A percentile compares a stretch with the other conserved stretches of the same genome.
These are phyloP conservation scores for Centroberyx gerrardi DNA, from an alignment of 2,797 vertebrate genomes.

Conservation along the genomic window DNA sequence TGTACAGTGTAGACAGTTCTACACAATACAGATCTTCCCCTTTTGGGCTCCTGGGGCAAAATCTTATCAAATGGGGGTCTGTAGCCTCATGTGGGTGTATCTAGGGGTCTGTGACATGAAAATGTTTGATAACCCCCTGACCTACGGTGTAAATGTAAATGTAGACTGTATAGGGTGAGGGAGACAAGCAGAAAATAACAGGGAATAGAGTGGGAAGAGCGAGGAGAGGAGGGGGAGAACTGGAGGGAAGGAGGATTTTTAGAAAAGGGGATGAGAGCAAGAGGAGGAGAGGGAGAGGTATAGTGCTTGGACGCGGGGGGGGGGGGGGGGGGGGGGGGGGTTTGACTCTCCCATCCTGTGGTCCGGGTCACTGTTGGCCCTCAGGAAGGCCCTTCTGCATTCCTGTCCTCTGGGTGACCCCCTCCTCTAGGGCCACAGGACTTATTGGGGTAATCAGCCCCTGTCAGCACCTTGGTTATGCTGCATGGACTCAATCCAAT, in stretches of 20 bases:
- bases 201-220: background rate
- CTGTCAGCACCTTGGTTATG: slow-evolving; percentile 96
- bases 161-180: background rate
- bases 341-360: slow-evolving; percentile 23
- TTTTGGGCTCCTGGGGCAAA: too few relatives aligned
- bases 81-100: too few relatives aligned
- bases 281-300: slow-evolving; percentile 84
- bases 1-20: too few relatives aligned
- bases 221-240: background rate
- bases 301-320: too few relatives aligned
- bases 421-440: slow-evolving; percentile 86
- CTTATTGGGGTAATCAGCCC: slow-evolving; percentile 94
- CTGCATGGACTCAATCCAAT: slow-evolving; percentile 92
- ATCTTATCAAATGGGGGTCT: too few relatives aligned
- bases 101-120: too few relatives aligned
- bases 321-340: background rate
- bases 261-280: slow-evolving; percentile 67
- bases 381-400: slow-evolving; percentile 88
- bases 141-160: too few relatives aligned
- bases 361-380: slow-evolving; percentile 72
- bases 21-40: too few relatives aligned
- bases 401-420: slow-evolving; percentile 95
- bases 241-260: slow-evolving; percentile 22
- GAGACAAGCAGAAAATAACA: background rate
- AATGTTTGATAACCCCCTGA: too few relatives aligned